Conservation (phyloP, 2,113 vertebrate genomes). For the Capreolus pygargus region DNA sequence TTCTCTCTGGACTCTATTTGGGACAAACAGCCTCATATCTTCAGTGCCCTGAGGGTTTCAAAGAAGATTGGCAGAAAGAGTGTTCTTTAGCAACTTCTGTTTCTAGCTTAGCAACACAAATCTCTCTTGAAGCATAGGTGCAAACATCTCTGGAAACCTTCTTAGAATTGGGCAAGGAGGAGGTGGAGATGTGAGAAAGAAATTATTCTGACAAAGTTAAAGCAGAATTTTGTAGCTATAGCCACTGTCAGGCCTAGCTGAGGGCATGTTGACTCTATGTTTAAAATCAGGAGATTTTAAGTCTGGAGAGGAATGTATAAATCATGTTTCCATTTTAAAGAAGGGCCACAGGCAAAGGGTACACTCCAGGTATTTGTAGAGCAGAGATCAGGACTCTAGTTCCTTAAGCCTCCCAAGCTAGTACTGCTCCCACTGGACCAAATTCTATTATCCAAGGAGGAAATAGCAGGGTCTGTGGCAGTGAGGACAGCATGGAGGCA, state of each 20-base stretch:
- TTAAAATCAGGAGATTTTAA: neutral
- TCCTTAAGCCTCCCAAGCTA: neutral
- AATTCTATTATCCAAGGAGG: conserved; percentile 13
- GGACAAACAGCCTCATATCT: neutral
- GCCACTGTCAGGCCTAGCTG: neutral
- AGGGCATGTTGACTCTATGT: neutral
- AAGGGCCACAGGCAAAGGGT: neutral
- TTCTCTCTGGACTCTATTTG: neutral
- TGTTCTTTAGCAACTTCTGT: conserved; percentile 1
- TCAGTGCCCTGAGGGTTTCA: neutral
- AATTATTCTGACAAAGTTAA: neutral
- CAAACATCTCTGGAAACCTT: neutral
- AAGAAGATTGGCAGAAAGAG: neutral
- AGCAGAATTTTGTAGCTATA: neutral
- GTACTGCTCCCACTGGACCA: neutral
- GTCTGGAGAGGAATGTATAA: neutral
- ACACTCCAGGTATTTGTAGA: neutral
- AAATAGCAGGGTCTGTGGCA: neutral
- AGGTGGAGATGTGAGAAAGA: neutral
- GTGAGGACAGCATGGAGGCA: neutral
- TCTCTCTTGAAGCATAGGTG: neutral
- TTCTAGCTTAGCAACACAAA: conserved; percentile 6
- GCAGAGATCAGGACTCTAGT: neutral
- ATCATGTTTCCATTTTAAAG: neutral
- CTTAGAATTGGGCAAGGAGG: neutral